Evolutionary conservation across 2,888 invertebrate genomes (phyloP).

Genomic region (Plagodis dolabraria): DNA sequence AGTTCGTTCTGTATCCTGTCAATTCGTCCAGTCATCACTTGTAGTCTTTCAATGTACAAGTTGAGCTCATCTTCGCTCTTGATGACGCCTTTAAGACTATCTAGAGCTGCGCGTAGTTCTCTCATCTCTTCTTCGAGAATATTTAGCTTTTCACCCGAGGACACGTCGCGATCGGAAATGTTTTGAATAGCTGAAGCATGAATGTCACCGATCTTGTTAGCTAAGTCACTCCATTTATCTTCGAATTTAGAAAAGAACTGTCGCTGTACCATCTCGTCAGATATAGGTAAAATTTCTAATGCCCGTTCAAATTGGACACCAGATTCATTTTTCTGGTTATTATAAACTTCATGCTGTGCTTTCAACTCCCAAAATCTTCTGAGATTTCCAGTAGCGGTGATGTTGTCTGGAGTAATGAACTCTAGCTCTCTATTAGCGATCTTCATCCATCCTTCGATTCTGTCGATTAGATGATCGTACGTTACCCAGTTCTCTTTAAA

Average conservation of each 20-base stretch:
- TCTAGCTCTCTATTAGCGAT: constrained; percentile 89
- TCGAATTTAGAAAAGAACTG: constrained; percentile 91
- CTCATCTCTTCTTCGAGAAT: constrained; percentile 91
- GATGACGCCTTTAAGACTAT: constrained; percentile 90
- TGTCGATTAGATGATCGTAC: constrained; percentile 89
- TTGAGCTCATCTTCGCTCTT: constrained; percentile 93
- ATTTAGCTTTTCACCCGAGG: constrained; percentile 89
- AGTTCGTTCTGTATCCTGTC: constrained; percentile 92
- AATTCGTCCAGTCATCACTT: constrained; percentile 90
- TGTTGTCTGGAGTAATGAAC: constrained; percentile 86
- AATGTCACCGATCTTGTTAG: constrained; percentile 86
- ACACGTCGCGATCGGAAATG: constrained; percentile 89
- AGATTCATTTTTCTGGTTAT: constrained; percentile 90
- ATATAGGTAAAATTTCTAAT: constrained; percentile 90
- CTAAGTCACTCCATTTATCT: constrained; percentile 89
- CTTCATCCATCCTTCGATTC: constrained; percentile 91
- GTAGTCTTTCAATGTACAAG: constrained; percentile 91
- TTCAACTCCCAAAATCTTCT: constrained; percentile 95
- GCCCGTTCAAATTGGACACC: constrained; percentile 91
- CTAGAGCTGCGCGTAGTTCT: constrained; percentile 88
- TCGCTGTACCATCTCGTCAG: constrained; percentile 92
- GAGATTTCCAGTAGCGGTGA: constrained; percentile 88
- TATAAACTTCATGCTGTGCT: constrained; percentile 94
- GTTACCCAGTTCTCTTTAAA: constrained; percentile 92
- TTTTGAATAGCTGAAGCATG: constrained; percentile 88